Evolutionary conservation across 2,888 invertebrate species (phyloP).

Genomic region (Hipparchia sbordonii): DNA sequence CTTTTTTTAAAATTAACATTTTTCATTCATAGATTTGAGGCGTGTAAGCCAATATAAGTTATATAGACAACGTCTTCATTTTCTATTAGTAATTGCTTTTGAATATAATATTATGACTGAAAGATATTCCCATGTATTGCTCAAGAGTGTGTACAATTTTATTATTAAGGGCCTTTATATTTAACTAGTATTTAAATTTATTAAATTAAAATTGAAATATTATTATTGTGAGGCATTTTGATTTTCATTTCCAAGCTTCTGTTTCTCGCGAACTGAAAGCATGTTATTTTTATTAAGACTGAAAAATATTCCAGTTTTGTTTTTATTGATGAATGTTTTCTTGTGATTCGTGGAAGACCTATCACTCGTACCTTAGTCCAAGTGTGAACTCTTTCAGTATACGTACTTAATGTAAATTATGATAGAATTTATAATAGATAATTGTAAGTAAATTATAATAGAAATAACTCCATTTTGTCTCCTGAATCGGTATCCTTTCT

Average conservation of each 20-base stretch:
- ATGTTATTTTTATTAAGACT: slow-evolving; percentile 79
- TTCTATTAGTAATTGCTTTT: not conserved
- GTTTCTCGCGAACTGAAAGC: slow-evolving; percentile 54
- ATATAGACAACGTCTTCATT: not conserved
- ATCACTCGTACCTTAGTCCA: slow-evolving; percentile 77
- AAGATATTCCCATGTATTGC: not conserved
- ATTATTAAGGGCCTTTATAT: slow-evolving; percentile 49
- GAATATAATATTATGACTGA: not conserved
- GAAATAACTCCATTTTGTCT: slow-evolving; percentile 72
- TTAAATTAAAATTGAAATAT: slow-evolving; percentile 51
- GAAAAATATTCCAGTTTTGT: slow-evolving; percentile 78
- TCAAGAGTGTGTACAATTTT: not conserved
- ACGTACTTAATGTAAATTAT: slow-evolving; percentile 83
- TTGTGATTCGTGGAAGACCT: slow-evolving; percentile 59
- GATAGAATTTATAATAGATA: slow-evolving; percentile 82
- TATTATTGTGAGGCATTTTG: slow-evolving; percentile 50
- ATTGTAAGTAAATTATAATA: slow-evolving; percentile 79
- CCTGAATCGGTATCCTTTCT: slow-evolving; percentile 53
- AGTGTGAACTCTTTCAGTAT: slow-evolving; percentile 81
- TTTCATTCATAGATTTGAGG: too few relatives aligned
- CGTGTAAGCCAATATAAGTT: too few relatives aligned
- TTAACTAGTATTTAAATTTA: slow-evolving; percentile 73
- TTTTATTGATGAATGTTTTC: slow-evolving; percentile 59
- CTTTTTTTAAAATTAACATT: not conserved
- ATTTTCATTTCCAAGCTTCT: slow-evolving; percentile 53